Conservation (phyloP, 2,113 vertebrate species). For the Leucosticte australis region DNA sequence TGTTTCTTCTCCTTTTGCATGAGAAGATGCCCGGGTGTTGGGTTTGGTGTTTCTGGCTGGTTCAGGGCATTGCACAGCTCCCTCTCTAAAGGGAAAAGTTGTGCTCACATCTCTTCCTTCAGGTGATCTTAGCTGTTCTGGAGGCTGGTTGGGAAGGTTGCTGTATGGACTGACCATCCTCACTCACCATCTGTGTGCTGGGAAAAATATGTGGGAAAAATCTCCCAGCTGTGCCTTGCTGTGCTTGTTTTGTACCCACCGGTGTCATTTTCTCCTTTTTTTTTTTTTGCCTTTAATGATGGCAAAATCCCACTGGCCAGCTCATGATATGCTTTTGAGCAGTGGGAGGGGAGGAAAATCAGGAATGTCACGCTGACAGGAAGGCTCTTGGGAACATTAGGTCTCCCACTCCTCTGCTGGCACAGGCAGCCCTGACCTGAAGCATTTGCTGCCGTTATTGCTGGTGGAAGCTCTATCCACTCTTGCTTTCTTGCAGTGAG, state of each 20-base stretch:
- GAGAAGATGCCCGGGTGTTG: not conserved
- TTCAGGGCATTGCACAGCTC: not conserved
- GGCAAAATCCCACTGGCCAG: not conserved
- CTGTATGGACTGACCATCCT: not conserved
- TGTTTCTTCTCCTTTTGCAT: not conserved
- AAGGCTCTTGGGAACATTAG: conserved; percentile 21
- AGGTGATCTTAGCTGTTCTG: not conserved
- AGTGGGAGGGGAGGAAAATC: conserved; percentile 44
- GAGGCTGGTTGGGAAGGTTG: not conserved
- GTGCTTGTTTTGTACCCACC: not conserved
- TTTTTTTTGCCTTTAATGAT: not conserved
- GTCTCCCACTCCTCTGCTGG: not conserved
- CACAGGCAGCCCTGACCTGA: not conserved
- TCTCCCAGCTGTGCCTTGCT: not conserved
- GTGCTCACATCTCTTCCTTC: not conserved
- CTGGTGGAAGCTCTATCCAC: not conserved
- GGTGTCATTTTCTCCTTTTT: not conserved
- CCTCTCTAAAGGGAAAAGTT: not conserved
- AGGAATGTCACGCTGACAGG: conserved; percentile 26
- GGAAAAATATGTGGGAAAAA: not conserved
- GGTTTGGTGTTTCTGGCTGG: not conserved
- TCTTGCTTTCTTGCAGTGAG: not conserved
- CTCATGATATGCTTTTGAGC: not conserved
- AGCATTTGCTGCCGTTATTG: fast-evolving
- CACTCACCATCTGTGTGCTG: not conserved